Evolutionary conservation across 1,140 invertebrate species (phyloP), one percentile per base, ranked within the genome.

Genomic region (Druon quercuslanigerum): DNA sequence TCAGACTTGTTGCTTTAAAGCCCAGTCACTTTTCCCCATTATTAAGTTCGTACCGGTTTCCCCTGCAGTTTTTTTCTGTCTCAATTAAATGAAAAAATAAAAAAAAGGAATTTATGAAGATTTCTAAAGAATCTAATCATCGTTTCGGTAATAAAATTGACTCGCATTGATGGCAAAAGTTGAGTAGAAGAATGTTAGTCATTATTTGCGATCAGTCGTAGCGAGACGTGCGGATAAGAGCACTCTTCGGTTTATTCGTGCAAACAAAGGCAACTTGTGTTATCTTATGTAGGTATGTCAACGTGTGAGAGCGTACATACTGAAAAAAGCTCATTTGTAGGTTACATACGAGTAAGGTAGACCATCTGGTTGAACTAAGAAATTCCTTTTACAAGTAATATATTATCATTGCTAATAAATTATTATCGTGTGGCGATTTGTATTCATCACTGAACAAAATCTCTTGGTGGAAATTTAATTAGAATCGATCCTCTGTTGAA

Each of bases 251-350:
- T 66, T 66, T 66, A 66, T 40, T 66, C 13, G 60, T 66, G 33
- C 60, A 66, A 66, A 66, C 60, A 66, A 66, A 66, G 60, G 60
- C 60, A n/a, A 66, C 60, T 66, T 66, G 60, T 66, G 60, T 66
- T 46, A 66, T 66, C 25, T 66, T 33, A 40, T 9, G 14, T 60
- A 60, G 57, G 25, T 56, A 60, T 60, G 57, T 60, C 33, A 46
- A 66, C 60, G 60, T 66, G 33, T 66, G 33, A 14, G 25, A 66
- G 2, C 13, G 46, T 40, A 33, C 33, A 33, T 66, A 25, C 57
- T 40, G 25, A 25, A 46, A 46, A 46, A 66, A 66, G 33, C 60
- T 66, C 60, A 66, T 46, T 66, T 66, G 25, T 66, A 25, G 60
- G 60, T 66, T 46, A 25, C 13, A 66, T 3, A 40, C 57, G 20